Percentiles rank a stretch among this genome's conserved stretches.
These are phyloP conservation scores for Oscheius sp. DNA, from an alignment of 2,888 invertebrate species.

Conservation along the genomic window DNA sequence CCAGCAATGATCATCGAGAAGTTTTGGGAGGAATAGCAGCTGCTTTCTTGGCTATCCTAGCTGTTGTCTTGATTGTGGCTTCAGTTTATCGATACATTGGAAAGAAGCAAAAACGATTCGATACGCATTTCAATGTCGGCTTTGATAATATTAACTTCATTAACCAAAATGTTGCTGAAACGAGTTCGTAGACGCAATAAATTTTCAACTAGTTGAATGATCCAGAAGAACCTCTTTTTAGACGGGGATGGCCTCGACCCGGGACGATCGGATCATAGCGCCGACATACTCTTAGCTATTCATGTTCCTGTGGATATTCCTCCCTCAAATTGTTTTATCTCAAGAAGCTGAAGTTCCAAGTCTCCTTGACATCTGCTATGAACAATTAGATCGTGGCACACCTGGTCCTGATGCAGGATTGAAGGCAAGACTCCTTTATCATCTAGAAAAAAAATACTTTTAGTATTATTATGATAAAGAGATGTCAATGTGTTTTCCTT, in stretches of 20 bases:
- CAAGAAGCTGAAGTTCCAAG: neutral
- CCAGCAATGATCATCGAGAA: neutral
- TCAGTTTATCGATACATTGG: neutral
- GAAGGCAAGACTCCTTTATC: neutral
- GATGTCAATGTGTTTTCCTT: neutral
- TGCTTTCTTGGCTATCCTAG: neutral
- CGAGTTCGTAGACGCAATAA: neutral
- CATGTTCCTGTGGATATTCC: neutral
- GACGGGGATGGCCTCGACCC: constrained; percentile 8
- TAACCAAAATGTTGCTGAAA: neutral
- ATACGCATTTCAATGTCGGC: neutral
- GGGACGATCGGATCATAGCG: constrained; percentile 5
- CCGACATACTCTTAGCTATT: too few species aligned
- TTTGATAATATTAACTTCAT: constrained; percentile 12
- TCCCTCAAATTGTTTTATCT: neutral
- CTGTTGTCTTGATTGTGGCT: neutral
- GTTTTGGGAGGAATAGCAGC: neutral
- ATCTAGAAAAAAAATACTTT: neutral
- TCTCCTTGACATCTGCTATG: constrained; percentile 1
- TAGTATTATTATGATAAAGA: constrained; percentile 22
- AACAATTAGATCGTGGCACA: neutral
- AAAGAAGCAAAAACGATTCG: neutral
- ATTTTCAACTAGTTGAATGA: neutral
- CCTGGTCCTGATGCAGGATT: neutral
- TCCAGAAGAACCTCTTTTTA: neutral